Evolutionary conservation across 2,888 invertebrate genomes (phyloP), one percentile per base, ranked within the genome.

Genomic region (Tenthredo notha): DNA sequence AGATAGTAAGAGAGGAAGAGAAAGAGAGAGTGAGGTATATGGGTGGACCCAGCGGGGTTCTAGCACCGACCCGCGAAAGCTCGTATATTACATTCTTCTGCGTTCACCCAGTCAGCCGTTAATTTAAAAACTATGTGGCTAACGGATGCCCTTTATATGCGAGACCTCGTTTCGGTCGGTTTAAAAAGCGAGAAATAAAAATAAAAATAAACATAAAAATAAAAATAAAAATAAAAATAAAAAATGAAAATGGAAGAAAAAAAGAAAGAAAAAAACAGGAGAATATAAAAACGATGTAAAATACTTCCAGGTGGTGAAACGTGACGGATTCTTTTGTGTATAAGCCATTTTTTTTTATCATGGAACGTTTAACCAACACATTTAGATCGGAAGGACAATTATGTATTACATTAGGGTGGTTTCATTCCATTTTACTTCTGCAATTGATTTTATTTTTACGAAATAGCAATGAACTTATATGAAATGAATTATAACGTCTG

Each of bases 71-170:
- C 84, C 82, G 86, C 87, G 84, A 86, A 85, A 84, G 85, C 80
- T 86, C 87, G 87, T 90, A 90, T 90, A 91, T 91, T 91, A 91
- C 90, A 91, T 91, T 91, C 89, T 91, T 91, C 86, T 88, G 86
- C 88, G 88, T 90, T 89, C 90, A 90, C 89, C 89, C 87, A 87
- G 89, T 88, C 90, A 87, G 88, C 88, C 89, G 90, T 91, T 91
- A 90, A 90, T 91, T 91, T 85, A 61, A 84, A 85, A 85, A 85
- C 70, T 85, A 85, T 85, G 83, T 72, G 83, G 54, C 70, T 77
- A 67, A 84, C 84, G 67, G 67, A 65, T 54, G 77, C 54, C 84
- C 6, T 74, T 74, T 70, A 18, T 58, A 37, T 50, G 25, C 84
- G 15, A 43, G 18, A 10, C 15, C 84, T 67, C 67, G 67, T 21